phyloP scores from a whole-genome alignment of 2,113 vertebrate species.

The Gasterosteus aculeatus region DNA sequence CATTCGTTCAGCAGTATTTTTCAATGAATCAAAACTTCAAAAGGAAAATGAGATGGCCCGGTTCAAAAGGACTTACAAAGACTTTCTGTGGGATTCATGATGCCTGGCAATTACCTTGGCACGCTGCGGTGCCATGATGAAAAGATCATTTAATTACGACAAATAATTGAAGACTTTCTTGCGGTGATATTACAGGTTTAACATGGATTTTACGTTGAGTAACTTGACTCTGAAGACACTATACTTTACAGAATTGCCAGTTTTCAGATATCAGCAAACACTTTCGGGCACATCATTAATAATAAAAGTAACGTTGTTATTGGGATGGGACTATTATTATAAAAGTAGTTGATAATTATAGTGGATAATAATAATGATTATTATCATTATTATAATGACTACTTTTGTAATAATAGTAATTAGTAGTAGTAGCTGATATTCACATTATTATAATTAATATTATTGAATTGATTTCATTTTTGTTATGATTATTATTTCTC shows the following conservation, averaged over 20 bases:
- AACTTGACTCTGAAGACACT: constrained; percentile 3
- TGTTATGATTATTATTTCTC: not conserved
- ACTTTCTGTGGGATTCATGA: constrained; percentile 47
- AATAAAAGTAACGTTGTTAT: not conserved
- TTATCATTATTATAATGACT: too few relatives aligned
- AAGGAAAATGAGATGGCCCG: constrained; percentile 30
- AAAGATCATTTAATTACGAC: constrained; percentile 2
- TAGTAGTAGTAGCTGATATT: not conserved
- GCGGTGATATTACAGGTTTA: not conserved
- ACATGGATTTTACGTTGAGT: not conserved
- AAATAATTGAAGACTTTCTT: not conserved
- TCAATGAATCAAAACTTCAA: constrained; percentile 55
- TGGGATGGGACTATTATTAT: not conserved
- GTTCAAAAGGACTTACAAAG: constrained; percentile 56
- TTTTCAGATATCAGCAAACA: not conserved
- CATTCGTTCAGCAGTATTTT: constrained; percentile 42
- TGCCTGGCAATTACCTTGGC: constrained; percentile 26
- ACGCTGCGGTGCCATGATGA: constrained; percentile 19
- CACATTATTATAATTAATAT: not conserved
- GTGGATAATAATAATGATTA: not conserved
- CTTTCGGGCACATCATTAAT: not conserved
- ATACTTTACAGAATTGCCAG: not conserved
- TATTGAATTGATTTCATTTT: not conserved
- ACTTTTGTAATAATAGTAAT: too few relatives aligned
- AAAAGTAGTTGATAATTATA: too few relatives aligned